Base-by-base conservation (phyloP, 2,113 vertebrate species). In the Cryptomyrus ogoouensis region DNA sequence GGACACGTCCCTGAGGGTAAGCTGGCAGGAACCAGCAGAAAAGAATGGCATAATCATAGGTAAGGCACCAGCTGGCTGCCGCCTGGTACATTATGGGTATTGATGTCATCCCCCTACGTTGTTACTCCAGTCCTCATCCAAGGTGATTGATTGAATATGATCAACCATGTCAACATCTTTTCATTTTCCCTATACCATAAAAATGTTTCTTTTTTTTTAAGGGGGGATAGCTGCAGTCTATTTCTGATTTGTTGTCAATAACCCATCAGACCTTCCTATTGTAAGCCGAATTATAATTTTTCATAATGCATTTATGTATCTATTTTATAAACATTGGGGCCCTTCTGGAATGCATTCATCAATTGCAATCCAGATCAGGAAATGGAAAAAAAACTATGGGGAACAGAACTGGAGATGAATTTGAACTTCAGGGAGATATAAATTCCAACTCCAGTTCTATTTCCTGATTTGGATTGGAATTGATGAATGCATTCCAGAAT, bases 1-100 rank as follows among this genome's bases (percentile, higher is more conserved):
- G 93, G 96, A 97, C 94, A 97, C 96, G 0, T 97, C 96, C 0
- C 95, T 97, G 91, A 96, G 96, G 92, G 96, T 97, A 95, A 97
- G 96, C 96, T 97, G 96, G 96, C 96, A 96, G 93, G 96, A 97
- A 88, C 96, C 96, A 3, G 89, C 93, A 49, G 96, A 97, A 92
- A 96, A 95, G 92, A 97, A 97, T 0, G 96, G 96, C 91, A 90
- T 97, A 88, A 94, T 97, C 92, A 96, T 93, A 90, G 96, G 96
- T 94, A 89, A 92, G 84, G 21, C 7, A 3, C 49, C 35, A 9
- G 21, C 66, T 74, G 62, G 15, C 27, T 46, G 19, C 74, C 10
- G 12, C 50, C 31, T 27, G 12, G 46, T 53, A 9, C 19, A 27
- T 53, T 35, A 58, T n/a, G 77, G 74, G 52, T n/a, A 46, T 3